Evolutionary conservation across 2,797 vertebrate species (phyloP), one percentile per base, ranked within the genome.

Genomic region (Botia kubotai): DNA sequence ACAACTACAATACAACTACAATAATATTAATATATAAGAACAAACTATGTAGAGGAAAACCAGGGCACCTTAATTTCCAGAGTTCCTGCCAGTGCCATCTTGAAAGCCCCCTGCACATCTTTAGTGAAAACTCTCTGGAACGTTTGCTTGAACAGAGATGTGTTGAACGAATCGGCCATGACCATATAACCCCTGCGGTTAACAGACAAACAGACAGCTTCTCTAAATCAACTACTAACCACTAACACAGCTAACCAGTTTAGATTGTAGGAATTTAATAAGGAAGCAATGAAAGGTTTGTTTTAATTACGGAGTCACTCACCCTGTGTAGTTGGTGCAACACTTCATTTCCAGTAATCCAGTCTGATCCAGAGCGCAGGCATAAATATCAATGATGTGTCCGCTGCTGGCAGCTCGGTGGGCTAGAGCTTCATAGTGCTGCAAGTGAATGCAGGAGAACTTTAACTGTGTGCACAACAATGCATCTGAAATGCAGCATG

Each of bases 271-370:
- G 4, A 29, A 29, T 39, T 6, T 39, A 39, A 39, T 3, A 39
- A 39, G 4, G 0, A 39, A 39, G 36, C 4, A 39, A 39, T 4
- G 16, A 48, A 73, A 52, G 1, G 6, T 46, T 21, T 39, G 1
- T 17, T 36, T 65, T 65, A 0, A 36, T 39, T 60, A 55, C 17
- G 19, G 19, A 26, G 21, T 21, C 50, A 57, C 93, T 55, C 92
- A 98, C 97, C 97, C 97, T 0, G 97, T 98, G 86, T 95, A 91
- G 90, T 98, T 99, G 86, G 96, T 90, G 76, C 97, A 98, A 89
- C 97, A 99, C 76, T 98, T 98, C 97, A 99, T 99, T 91, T 99
- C 97, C 90, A 98, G 89, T n/a, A 99, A 95, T 60, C 97, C 97
- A 6, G 96, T 97, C 91, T 99, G 97, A 90, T 99, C 97, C 58